Percentiles rank a stretch among this genome's conserved stretches.
Conservation (phyloP, 2,113 vertebrate species). For the Corythornis vintsioides region DNA sequence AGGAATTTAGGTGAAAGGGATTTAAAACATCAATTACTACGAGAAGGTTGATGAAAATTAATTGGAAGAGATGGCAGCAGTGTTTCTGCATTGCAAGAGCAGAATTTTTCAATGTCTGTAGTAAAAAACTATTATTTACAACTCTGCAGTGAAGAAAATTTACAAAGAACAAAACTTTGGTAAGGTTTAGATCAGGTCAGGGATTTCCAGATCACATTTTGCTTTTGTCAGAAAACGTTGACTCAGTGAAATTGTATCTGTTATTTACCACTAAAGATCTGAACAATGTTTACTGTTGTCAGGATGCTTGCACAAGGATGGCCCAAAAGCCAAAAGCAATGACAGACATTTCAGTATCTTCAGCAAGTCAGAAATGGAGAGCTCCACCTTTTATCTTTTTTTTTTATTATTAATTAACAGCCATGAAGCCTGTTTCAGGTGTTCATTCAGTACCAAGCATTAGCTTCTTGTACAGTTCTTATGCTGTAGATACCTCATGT, state of each 20-base stretch:
- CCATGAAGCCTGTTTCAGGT: not conserved
- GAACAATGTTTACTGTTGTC: not conserved
- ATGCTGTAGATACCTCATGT: not conserved
- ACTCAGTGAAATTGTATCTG: not conserved
- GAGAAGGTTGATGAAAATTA: conserved; percentile 5
- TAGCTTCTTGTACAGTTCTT: not conserved
- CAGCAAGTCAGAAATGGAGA: not conserved
- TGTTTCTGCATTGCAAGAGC: not conserved
- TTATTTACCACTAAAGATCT: not conserved
- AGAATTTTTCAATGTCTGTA: not conserved
- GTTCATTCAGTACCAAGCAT: not conserved
- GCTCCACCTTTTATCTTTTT: not conserved
- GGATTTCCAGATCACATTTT: conserved; percentile 1
- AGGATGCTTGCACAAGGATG: not conserved
- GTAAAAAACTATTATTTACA: conserved; percentile 25
- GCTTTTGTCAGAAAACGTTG: not conserved
- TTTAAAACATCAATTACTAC: not conserved
- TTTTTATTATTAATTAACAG: not conserved
- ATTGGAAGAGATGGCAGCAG: not conserved
- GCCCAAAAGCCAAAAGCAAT: not conserved
- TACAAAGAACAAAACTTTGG: not conserved
- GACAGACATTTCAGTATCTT: not conserved
- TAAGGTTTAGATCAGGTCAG: conserved; percentile 31
- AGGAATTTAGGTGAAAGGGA: not conserved
- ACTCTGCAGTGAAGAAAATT: not conserved